Evolutionary conservation across 2,888 invertebrate species (phyloP), one percentile per base, ranked within the genome.

Genomic region (Adelphocoris suturalis): DNA sequence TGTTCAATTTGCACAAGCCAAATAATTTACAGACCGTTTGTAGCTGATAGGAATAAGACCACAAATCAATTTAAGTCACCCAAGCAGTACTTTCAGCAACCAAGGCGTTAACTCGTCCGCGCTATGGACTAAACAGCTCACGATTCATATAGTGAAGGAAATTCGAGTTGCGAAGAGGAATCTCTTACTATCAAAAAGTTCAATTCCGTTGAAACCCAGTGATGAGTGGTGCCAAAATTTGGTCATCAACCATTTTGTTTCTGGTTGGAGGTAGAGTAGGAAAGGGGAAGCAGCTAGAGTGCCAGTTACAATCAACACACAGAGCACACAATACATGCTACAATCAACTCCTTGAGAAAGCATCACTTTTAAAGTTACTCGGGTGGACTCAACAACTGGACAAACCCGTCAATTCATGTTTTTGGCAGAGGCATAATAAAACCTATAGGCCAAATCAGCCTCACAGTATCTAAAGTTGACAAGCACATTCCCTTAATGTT

Each of bases 381-480:
- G 27, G 27, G 9, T 78, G 78, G 78, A 78, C 16, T 16, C 19
- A 16, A n/a, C n/a, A n/a, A n/a, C n/a, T n/a, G n/a, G n/a, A 14
- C 78, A 14, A 19, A 9, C 37, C 12, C 78, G 27, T 16, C 78
- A 5, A 78, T 78, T 14, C 78, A 27, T 27, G 78, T 78, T 78
- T 78, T 78, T 27, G 78, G 78, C 37, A 27, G 78, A 14, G 37
- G 78, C 27, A 14, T 11, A 27, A 78, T 78, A 11, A 78, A 78
- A 27, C 78, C 78, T 28, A 37, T 78, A 11, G 78, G 78, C 5
- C 78, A 78, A 16, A 78, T 78, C 78, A 78, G 9, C 9, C 78
- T 78, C 37, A 78, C 68, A 68, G 68, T n/a, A n/a, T n/a, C n/a
- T n/a, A n/a, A n/a, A n/a, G n/a, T n/a, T n/a, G n/a, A n/a, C n/a